Percentiles rank a stretch among this genome's conserved stretches.
phyloP scores from a whole-genome alignment of 2,888 invertebrate genomes.

The Tetramorium bicarinatum region DNA sequence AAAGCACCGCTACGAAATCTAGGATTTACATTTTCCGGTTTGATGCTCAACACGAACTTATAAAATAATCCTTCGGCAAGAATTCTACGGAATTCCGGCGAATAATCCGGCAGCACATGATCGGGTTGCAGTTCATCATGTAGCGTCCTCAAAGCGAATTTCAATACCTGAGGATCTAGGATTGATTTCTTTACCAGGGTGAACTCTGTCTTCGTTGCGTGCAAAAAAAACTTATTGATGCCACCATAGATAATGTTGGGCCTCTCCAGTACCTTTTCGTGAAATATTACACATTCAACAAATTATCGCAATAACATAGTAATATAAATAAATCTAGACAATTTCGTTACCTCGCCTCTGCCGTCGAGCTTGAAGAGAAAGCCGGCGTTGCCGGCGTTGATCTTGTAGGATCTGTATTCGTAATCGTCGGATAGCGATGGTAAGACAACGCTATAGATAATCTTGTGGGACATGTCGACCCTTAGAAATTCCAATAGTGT shows the following conservation, averaged over 20 bases:
- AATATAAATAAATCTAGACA: conserved; percentile 55
- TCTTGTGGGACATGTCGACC: conserved; percentile 89
- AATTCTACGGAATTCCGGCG: conserved; percentile 90
- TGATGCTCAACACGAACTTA: conserved; percentile 88
- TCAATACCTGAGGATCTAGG: conserved; percentile 86
- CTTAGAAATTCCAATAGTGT: conserved; percentile 88
- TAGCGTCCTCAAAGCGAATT: conserved; percentile 87
- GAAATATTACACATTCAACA: background rate
- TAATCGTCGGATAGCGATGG: conserved; percentile 87
- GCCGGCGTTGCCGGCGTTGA: conserved; percentile 93
- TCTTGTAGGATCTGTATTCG: conserved; percentile 91
- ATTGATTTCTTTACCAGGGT: conserved; percentile 86
- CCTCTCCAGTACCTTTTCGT: conserved; percentile 86
- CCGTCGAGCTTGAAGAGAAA: conserved; percentile 89
- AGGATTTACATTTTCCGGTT: conserved; percentile 87
- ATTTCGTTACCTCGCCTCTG: conserved; percentile 83
- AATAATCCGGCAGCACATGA: conserved; percentile 90
- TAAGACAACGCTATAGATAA: conserved; percentile 89
- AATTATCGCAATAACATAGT: background rate
- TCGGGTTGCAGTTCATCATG: conserved; percentile 89
- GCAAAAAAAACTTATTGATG: conserved; percentile 86
- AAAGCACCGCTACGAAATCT: conserved; percentile 88
- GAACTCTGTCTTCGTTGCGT: conserved; percentile 89
- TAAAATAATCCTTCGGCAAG: conserved; percentile 93
- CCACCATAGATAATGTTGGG: conserved; percentile 87